Conservation (phyloP, 2,797 vertebrate species). For the Odontamblyopus rebecca region DNA sequence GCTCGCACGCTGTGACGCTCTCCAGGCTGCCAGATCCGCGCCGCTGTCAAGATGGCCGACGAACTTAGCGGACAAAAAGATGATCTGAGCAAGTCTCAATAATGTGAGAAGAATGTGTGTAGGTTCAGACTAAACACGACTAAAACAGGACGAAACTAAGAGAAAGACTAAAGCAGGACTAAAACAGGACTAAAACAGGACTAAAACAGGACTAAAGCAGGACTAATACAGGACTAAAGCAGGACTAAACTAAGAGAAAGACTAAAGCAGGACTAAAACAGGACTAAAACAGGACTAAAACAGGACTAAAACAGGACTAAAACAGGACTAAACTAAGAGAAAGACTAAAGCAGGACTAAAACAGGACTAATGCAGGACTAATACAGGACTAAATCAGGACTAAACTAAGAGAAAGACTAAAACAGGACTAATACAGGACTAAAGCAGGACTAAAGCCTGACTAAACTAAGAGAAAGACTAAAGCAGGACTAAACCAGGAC, state of each 20-base stretch:
- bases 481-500: neutral
- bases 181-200: neutral
- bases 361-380: neutral
- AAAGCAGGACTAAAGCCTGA: neutral
- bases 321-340: neutral
- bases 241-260: neutral
- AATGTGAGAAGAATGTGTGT: neutral
- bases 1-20: conserved; percentile 38
- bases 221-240: neutral
- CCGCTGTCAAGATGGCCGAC: conserved; percentile 50
- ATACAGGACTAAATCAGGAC: neutral
- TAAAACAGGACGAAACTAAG: neutral
- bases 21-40: conserved; percentile 56
- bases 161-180: neutral
- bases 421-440: neutral
- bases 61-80: conserved; percentile 27
- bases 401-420: neutral
- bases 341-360: neutral
- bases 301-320: neutral
- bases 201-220: neutral
- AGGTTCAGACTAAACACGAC: neutral
- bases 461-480: no score
- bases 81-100: neutral
- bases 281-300: neutral
- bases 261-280: no score